Conservation (phyloP, 2,797 vertebrate species). For the Spinus olivaceus region DNA sequence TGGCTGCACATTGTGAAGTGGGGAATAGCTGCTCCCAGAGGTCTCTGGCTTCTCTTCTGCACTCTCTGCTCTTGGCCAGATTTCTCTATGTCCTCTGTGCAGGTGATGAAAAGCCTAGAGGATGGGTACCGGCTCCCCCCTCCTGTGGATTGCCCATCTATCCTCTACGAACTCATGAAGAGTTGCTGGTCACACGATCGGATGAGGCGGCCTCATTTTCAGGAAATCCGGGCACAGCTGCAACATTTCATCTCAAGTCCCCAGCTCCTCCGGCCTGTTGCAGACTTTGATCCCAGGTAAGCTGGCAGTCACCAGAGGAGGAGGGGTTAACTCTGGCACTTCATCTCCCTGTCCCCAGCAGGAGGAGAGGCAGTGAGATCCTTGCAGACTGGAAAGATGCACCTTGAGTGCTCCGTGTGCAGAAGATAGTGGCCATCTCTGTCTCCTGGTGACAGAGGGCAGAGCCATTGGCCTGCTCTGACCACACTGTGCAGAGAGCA, state of each 20-base stretch:
- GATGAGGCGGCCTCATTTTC: conserved; percentile 84
- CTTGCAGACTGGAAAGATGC: not conserved
- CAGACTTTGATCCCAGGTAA: conserved; percentile 80
- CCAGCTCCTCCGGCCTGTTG: conserved; percentile 73
- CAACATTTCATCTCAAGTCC: conserved; percentile 76
- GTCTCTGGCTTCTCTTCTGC: not conserved
- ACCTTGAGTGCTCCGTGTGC: not conserved
- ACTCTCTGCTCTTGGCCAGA: not conserved
- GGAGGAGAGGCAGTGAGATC: not conserved
- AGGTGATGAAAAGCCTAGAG: conserved; percentile 96
- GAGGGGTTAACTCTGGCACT: not conserved
- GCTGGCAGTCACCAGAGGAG: not conserved
- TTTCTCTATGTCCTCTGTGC: not conserved
- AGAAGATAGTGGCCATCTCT: not conserved
- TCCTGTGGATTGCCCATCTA: conserved; percentile 88
- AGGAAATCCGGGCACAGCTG: conserved; percentile 80
- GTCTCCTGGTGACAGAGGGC: not conserved
- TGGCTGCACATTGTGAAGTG: not conserved
- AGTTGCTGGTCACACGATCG: conserved; percentile 91
- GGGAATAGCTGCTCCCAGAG: not conserved
- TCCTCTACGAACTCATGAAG: conserved; percentile 94
- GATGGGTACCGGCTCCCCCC: conserved; percentile 93
- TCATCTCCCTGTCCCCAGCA: not conserved
- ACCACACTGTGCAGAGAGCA: not conserved
- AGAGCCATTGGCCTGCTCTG: not conserved